Evolutionary conservation across 2,113 vertebrate genomes (phyloP), one percentile per base, ranked within the genome.

Genomic region (Sinosuthora webbiana): DNA sequence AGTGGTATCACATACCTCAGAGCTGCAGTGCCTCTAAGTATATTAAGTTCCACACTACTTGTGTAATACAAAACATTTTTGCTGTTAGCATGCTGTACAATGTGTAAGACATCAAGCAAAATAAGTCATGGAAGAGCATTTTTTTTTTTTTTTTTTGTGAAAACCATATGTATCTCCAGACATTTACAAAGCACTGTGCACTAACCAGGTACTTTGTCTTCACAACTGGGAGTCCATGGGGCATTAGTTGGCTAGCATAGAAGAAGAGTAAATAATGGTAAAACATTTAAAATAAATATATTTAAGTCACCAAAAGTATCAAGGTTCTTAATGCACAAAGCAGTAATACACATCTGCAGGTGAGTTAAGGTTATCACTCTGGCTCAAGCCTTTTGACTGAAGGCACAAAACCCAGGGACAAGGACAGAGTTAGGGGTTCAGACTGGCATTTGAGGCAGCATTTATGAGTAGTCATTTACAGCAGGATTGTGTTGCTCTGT

Each of bases 151-250:
- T 39, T 39, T 39, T 39, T 39, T n/a, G n/a, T n/a, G n/a, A n/a
- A n/a, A n/a, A n/a, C n/a, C n/a, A 45, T 42, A 45, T 62, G 2
- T n/a, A 24, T 42, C 25, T 83, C 12, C 56, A 89, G 50, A 62
- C 11, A 63, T 50, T n/a, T 78, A 33, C 52, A 89, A 78, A 94
- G 22, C 18, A 23, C 22, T n/a, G 20, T 7, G 0, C 12, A 14
- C 7, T 79, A 42, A 33, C 19, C 23, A 82, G 19, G 13, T 76
- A 25, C 27, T 90, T 76, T 0, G 0, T 60, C 62, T 91, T 65
- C 23, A 22, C 18, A 59, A 10, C 0, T 55, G 25, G 0, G 0
- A 87, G 31, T 33, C 41, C 47, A 11, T 3, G 1, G 4, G 22
- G 5, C 44, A 37, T 41, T 77, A 25, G 4, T 1, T 84, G 62